phyloP scores from a whole-genome alignment of 2,888 invertebrate genomes.

The Drosophila sordidapex region DNA sequence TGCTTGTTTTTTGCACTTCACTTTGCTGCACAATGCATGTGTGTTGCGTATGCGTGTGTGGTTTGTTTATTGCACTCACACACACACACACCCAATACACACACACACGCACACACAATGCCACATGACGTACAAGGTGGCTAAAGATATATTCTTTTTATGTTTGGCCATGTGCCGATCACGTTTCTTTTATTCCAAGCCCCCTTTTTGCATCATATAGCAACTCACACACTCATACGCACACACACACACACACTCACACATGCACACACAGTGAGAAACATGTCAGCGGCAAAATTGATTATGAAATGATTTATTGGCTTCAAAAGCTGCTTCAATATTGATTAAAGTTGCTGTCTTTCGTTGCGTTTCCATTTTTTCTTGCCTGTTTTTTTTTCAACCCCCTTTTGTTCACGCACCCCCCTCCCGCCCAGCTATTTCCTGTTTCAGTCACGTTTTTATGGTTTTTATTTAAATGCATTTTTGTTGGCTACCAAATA shows the following conservation, averaged over 20 bases:
- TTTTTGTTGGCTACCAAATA: constrained; percentile 67
- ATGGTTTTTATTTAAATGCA: constrained; percentile 59
- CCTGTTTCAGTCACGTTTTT: constrained; percentile 16
- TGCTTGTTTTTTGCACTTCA: constrained; percentile 62
- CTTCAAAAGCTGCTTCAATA: constrained; percentile 81
- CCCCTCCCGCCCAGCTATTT: constrained; percentile 37
- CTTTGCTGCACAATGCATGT: constrained; percentile 41
- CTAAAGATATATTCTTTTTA: constrained; percentile 48
- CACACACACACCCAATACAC: constrained; percentile 36
- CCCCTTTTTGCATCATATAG: constrained; percentile 41
- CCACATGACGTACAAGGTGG: constrained; percentile 51
- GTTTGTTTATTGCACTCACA: constrained; percentile 72
- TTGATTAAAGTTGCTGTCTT: constrained; percentile 75
- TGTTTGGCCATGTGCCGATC: constrained; percentile 58
- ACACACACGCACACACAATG: constrained; percentile 20
- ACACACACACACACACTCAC: constrained; percentile 8
- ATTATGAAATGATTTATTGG: constrained; percentile 83
- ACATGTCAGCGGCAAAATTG: constrained; percentile 80
- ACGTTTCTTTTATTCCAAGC: constrained; percentile 42
- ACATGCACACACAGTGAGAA: constrained; percentile 28
- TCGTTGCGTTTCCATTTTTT: constrained; percentile 14
- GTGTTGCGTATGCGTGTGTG: constrained; percentile 31
- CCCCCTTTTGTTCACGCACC: constrained; percentile 8
- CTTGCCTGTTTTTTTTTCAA: not conserved
- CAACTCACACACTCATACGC: constrained; percentile 13